phyloP scores from a whole-genome alignment of 1,140 invertebrate species.

The Geopemphigus sp. region DNA sequence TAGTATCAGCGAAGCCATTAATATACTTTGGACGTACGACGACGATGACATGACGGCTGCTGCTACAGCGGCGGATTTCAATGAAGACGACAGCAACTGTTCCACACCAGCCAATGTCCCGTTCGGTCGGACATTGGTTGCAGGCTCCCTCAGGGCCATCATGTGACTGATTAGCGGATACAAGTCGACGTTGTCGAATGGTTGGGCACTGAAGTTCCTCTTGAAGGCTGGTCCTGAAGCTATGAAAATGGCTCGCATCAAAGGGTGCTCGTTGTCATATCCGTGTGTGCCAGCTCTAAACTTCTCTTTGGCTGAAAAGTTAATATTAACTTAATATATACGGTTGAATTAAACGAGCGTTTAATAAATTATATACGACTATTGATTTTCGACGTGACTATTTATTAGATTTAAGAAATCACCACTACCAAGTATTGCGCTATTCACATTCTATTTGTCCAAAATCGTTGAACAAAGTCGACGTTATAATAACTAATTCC shows the following conservation, averaged over 20 bases:
- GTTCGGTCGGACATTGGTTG: background rate
- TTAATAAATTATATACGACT: too few relatives aligned
- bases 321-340: too few relatives aligned
- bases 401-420: too few relatives aligned
- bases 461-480: too few relatives aligned
- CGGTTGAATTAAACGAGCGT: too few relatives aligned
- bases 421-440: too few relatives aligned
- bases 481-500: too few relatives aligned
- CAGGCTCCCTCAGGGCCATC: conserved; percentile 31
- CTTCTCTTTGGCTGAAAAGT: background rate
- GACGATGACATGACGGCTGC: background rate
- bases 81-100: background rate
- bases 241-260: conserved; percentile 70
- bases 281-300: conserved; percentile 62
- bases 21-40: background rate
- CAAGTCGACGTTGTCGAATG: conserved; percentile 66
- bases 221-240: conserved; percentile 67
- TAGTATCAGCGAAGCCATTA: background rate
- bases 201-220: conserved; percentile 57
- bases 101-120: conserved; percentile 16
- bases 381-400: too few relatives aligned
- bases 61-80: background rate
- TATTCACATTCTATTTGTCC: too few relatives aligned
- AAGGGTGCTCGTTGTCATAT: conserved; percentile 61
- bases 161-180: conserved; percentile 61